Evolutionary conservation across 2,113 vertebrate species (phyloP).

Genomic region (Athene noctua): DNA sequence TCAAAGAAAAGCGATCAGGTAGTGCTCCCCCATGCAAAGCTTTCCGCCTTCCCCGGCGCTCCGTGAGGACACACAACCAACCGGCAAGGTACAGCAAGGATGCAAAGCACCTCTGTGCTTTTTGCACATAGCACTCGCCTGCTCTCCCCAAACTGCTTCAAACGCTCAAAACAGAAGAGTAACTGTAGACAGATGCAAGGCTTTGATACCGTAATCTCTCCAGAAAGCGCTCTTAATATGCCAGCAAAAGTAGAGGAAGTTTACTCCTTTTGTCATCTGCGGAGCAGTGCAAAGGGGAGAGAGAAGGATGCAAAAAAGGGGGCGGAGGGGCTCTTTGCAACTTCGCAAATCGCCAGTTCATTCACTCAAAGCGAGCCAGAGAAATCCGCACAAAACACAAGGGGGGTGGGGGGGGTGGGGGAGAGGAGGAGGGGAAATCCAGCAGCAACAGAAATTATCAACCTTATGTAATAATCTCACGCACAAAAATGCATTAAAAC

Average conservation of each 20-base stretch:
- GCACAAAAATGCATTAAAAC: constrained; percentile 42
- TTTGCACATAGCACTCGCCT: not conserved
- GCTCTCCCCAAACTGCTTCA: not conserved
- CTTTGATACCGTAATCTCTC: constrained; percentile 54
- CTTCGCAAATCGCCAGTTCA: constrained; percentile 60
- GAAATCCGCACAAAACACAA: constrained; percentile 58
- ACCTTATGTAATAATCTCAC: constrained; percentile 59
- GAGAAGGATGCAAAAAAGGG: constrained; percentile 25
- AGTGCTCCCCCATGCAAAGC: not conserved
- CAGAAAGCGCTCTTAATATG: constrained; percentile 39
- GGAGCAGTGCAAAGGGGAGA: not conserved
- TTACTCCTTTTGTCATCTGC: constrained; percentile 66
- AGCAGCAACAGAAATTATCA: constrained; percentile 54
- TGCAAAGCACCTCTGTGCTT: not conserved
- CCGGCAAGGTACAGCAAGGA: not conserved
- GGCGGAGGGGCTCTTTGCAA: constrained; percentile 16
- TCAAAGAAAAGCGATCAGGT: not conserved
- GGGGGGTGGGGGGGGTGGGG: not conserved
- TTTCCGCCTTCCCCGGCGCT: not conserved
- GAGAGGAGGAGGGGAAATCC: not conserved
- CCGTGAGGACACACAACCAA: not conserved
- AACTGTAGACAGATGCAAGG: constrained; percentile 25
- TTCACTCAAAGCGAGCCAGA: constrained; percentile 39
- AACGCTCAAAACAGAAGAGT: not conserved
- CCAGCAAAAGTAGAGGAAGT: constrained; percentile 63